These are phyloP conservation scores for Arctocebus calabarensis DNA, from an alignment of 2,797 vertebrate genomes.

Conservation along the genomic window DNA sequence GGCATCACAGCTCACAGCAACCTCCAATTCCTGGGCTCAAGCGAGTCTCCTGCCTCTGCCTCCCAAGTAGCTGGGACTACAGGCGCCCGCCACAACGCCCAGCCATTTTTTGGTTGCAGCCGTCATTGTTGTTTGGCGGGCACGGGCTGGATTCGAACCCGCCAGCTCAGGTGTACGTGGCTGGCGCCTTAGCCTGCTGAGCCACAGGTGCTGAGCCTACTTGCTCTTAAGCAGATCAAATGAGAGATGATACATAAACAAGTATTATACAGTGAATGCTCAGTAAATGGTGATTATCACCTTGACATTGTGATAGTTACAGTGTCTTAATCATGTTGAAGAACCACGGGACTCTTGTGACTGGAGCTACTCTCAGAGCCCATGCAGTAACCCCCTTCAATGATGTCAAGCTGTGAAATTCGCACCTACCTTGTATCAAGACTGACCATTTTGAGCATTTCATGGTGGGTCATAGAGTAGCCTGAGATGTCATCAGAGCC, in stretches of 20 bases:
- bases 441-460: constrained; percentile 53
- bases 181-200: too few species aligned
- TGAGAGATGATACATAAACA: not conserved
- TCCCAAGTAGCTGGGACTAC: too few species aligned
- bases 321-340: not conserved
- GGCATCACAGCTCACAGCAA: too few species aligned
- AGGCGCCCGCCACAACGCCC: too few species aligned
- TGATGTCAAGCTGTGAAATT: constrained; percentile 28
- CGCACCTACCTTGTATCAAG: not conserved
- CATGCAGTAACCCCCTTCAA: not conserved
- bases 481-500: not conserved
- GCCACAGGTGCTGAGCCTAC: too few species aligned
- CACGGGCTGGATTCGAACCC: too few species aligned
- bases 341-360: not conserved
- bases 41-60: too few species aligned
- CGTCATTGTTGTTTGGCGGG: too few species aligned
- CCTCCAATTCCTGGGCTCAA: too few species aligned
- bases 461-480: not conserved
- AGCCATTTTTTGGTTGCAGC: too few species aligned
- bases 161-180: too few species aligned
- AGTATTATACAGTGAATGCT: not conserved
- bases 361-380: not conserved
- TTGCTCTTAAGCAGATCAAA: not conserved
- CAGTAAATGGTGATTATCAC: not conserved
- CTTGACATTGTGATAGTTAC: not conserved